Conservation (phyloP, 2,888 invertebrate genomes). For the Andrena minutula region DNA sequence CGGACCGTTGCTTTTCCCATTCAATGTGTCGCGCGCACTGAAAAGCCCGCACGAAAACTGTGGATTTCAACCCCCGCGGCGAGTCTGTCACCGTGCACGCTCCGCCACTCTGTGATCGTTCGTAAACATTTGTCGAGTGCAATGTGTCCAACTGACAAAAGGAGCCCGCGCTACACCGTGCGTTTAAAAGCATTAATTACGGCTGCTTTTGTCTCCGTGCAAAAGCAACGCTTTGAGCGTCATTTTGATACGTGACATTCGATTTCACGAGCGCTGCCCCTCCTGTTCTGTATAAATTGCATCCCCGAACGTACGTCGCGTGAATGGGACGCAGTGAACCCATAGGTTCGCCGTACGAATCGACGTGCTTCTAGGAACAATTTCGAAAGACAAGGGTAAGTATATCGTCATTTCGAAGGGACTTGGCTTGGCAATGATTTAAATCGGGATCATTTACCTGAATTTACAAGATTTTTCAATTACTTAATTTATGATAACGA, state of each 20-base stretch:
- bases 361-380: background rate
- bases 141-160: conserved; percentile 66
- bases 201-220: conserved; percentile 61
- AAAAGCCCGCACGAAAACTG: conserved; percentile 60
- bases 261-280: conserved; percentile 49
- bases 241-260: conserved; percentile 68
- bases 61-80: conserved; percentile 44
- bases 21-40: conserved; percentile 55
- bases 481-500: too few species aligned
- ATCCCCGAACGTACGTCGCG: background rate
- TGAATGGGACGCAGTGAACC: background rate
- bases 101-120: conserved; percentile 53
- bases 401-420: background rate
- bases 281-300: conserved; percentile 37
- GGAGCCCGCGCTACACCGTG: conserved; percentile 61
- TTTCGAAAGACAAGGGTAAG: background rate
- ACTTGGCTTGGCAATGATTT: too few species aligned
- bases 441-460: too few species aligned
- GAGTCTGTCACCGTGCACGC: conserved; percentile 39
- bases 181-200: conserved; percentile 73
- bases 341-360: background rate
- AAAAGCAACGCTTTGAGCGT: conserved; percentile 63
- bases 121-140: conserved; percentile 69
- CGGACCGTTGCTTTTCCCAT: conserved; percentile 66
- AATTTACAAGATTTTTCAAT: too few species aligned